A percentile compares a stretch with the other conserved stretches of the same genome.
Evolutionary conservation across 64 coral and sea anemone species (phyloP).

Genomic region (Pachyseris speciosa): DNA sequence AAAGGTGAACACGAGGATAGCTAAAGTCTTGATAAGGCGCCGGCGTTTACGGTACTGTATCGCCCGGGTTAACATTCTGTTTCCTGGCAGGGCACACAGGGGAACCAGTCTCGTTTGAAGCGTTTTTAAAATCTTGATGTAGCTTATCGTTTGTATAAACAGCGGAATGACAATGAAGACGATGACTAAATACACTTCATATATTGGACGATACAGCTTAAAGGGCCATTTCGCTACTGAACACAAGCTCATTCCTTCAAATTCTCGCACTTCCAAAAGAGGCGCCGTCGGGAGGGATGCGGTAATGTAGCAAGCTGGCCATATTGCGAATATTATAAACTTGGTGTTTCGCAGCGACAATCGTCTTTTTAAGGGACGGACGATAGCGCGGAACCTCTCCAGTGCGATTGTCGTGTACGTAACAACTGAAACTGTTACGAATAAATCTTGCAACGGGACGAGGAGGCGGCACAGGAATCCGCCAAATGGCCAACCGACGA

Average conservation of each 20-base stretch:
- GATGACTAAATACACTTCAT: constrained; percentile 39
- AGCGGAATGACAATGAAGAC: constrained; percentile 59
- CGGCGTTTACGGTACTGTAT: constrained; percentile 26
- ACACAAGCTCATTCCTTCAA: background rate
- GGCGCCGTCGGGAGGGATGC: constrained; percentile 53
- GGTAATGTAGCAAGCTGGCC: constrained; percentile 73
- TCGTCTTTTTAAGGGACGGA: constrained; percentile 79
- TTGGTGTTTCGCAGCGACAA: constrained; percentile 67
- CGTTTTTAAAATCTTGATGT: constrained; percentile 37
- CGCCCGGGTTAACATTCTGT: constrained; percentile 20
- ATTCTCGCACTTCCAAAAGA: background rate
- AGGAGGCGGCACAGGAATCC: constrained; percentile 58
- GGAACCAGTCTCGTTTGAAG: constrained; percentile 28
- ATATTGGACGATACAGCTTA: constrained; percentile 47
- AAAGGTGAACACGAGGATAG: constrained; percentile 75
- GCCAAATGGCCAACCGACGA: constrained; percentile 84
- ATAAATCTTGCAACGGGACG: constrained; percentile 79
- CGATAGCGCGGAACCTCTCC: constrained; percentile 84
- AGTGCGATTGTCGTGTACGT: constrained; percentile 81
- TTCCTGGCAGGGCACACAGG: background rate
- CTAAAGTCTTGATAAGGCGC: constrained; percentile 80
- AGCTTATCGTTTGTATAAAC: constrained; percentile 21
- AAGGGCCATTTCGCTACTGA: constrained; percentile 7
- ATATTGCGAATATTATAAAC: constrained; percentile 65
- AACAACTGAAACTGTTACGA: constrained; percentile 82